Base-by-base conservation (phyloP, 2,888 invertebrate genomes). In the Fragum fragum region DNA sequence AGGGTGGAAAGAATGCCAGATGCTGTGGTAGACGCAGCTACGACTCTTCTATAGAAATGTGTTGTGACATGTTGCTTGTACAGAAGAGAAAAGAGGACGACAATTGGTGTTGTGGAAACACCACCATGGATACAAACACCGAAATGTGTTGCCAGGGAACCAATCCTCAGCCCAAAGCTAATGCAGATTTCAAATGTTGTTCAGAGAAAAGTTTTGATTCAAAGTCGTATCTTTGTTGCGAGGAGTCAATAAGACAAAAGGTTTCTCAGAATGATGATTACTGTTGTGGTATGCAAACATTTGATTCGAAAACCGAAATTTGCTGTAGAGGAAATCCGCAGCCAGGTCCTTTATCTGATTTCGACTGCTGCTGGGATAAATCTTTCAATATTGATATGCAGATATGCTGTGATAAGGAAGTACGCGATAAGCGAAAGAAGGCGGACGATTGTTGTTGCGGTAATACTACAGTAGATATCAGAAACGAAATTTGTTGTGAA, bases 81-180 rank as follows among this genome's bases (percentile, higher is more conserved):
- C 6, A 42, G n/a, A 76, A 76, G 36, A 26, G 14, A 14, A 47
- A 76, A n/a, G 16, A 21, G 2, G 42, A 66, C 9, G 83, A 83
- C 61, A 76, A 79, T 55, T 76, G 83, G 59, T 83, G 83, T 32
- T 83, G 83, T 61, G 83, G 79, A 9, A 76, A 79, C 53, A 76
- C 59, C n/a, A 79, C 77, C 39, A 61, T 77, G 68, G 66, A 76
- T 57, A 79, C 83, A 0, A 52, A 59, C n/a, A 59, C 29, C 9
- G 59, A 83, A 57, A 55, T 81, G 18, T 81, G 81, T 59, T 81
- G 81, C 47, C 52, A 71, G 21, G 81, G 81, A 9, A 81, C 52
- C 11, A 72, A 23, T 5, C 76, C 79, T n/a, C 71, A 74, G n/a
- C 59, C 47, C 9, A 68, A 32, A 32, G 29, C 57, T 23, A 47